A percentile compares a stretch with the other conserved stretches of the same genome.
These are phyloP conservation scores for Formica exsecta DNA, from an alignment of 1,140 invertebrate genomes.

Conservation along the genomic window DNA sequence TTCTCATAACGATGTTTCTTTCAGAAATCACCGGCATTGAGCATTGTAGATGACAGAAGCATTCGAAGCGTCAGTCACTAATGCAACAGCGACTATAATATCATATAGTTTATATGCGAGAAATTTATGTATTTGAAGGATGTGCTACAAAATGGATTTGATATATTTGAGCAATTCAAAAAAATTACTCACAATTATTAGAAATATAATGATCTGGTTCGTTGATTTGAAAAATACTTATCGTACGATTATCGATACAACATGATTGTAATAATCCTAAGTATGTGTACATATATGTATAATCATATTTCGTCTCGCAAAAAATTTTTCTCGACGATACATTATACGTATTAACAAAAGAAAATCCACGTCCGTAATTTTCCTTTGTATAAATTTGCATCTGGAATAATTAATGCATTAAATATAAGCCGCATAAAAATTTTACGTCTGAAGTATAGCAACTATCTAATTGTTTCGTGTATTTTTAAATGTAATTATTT, in stretches of 20 bases:
- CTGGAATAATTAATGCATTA: background rate
- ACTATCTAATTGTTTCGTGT: background rate
- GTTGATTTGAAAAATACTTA: slow-evolving; percentile 28
- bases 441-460: background rate
- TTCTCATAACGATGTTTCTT: slow-evolving; percentile 54
- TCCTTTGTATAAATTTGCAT: background rate
- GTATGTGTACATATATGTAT: slow-evolving; percentile 7
- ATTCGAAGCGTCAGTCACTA: slow-evolving; percentile 81
- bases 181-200: slow-evolving; percentile 1
- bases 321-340: background rate
- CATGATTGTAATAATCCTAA: slow-evolving; percentile 31
- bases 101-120: slow-evolving; percentile 1
- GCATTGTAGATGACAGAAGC: slow-evolving; percentile 79
- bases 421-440: background rate
- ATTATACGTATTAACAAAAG: background rate
- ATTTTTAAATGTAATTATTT: background rate
- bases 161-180: background rate
- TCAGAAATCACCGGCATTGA: slow-evolving; percentile 82
- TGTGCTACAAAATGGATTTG: background rate
- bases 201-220: slow-evolving; percentile 8
- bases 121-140: slow-evolving; percentile 10
- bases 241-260: slow-evolving; percentile 18
- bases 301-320: background rate
- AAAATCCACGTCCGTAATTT: background rate
- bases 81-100: slow-evolving; percentile 42